Percentiles rank a stretch among this genome's conserved stretches.
These are phyloP conservation scores for Donacobius atricapilla DNA, from an alignment of 2,113 vertebrate species.

Conservation along the genomic window DNA sequence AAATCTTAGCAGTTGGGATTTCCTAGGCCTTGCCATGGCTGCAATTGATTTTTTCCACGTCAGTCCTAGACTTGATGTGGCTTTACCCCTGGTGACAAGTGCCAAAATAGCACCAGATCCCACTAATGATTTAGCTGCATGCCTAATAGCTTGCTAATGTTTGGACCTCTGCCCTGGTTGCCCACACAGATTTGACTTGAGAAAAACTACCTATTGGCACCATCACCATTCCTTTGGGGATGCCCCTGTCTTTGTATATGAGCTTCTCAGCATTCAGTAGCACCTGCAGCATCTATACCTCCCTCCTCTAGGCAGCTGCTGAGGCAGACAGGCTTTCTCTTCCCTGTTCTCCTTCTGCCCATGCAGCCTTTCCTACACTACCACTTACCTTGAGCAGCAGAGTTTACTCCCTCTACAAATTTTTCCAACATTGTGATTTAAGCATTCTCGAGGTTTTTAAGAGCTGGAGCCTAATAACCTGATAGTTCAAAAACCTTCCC, in stretches of 20 bases:
- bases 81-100: background rate
- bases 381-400: background rate
- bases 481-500: background rate
- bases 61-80: background rate
- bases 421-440: background rate
- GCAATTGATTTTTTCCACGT: background rate
- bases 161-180: background rate
- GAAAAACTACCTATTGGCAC: background rate
- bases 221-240: background rate
- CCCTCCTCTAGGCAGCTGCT: background rate
- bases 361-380: background rate
- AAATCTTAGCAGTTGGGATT: background rate
- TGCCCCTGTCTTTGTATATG: background rate
- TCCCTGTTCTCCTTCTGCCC: background rate
- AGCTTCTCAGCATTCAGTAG: background rate
- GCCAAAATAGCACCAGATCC: background rate
- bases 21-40: background rate
- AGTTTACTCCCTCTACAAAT: background rate
- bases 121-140: background rate
- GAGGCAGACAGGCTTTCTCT: background rate
- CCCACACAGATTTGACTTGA: background rate
- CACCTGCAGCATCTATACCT: background rate
- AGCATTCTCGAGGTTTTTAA: background rate
- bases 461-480: background rate
- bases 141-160: background rate